Evolutionary conservation across 2,888 invertebrate species (phyloP).

Genomic region (Ophion slaviceki): DNA sequence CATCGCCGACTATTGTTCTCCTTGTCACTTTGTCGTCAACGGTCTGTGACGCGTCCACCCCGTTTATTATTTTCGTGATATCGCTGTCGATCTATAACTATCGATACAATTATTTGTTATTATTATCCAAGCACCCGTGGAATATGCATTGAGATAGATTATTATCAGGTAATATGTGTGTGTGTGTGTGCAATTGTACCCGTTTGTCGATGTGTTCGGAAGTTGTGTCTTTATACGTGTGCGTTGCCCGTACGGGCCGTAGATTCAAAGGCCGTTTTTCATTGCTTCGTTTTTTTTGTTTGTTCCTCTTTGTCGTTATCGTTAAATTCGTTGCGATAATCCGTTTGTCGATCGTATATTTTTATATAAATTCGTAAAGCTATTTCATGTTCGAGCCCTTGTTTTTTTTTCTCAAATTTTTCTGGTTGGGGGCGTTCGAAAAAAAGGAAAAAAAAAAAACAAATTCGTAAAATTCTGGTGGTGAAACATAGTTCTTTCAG

Average conservation of each 20-base stretch:
- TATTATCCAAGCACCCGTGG: slow-evolving; percentile 56
- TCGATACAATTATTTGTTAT: slow-evolving; percentile 10
- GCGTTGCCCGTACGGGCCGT: slow-evolving; percentile 14
- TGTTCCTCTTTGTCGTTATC: not conserved
- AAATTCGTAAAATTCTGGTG: no score
- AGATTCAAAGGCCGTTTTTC: slow-evolving; percentile 48
- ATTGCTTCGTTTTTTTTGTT: slow-evolving; percentile 27
- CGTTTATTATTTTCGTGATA: slow-evolving; percentile 37
- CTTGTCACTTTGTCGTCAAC: slow-evolving; percentile 6
- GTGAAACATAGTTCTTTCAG: no score
- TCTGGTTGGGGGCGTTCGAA: not conserved
- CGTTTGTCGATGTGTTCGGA: slow-evolving; percentile 52
- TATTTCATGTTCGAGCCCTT: not conserved
- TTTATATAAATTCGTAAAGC: not conserved
- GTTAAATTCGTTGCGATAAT: slow-evolving; percentile 34
- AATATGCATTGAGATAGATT: slow-evolving; percentile 36
- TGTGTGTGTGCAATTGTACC: slow-evolving; percentile 37
- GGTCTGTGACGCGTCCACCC: slow-evolving; percentile 16
- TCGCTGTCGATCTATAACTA: not conserved
- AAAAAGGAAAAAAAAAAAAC: no score
- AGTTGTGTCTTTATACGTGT: slow-evolving; percentile 32
- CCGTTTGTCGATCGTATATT: not conserved
- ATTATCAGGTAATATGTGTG: slow-evolving; percentile 40
- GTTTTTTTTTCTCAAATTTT: not conserved
- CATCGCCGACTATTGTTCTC: slow-evolving; percentile 29